These are phyloP conservation scores for Synergus itoensis DNA, from an alignment of 2,888 invertebrate genomes.

Conservation along the genomic window DNA sequence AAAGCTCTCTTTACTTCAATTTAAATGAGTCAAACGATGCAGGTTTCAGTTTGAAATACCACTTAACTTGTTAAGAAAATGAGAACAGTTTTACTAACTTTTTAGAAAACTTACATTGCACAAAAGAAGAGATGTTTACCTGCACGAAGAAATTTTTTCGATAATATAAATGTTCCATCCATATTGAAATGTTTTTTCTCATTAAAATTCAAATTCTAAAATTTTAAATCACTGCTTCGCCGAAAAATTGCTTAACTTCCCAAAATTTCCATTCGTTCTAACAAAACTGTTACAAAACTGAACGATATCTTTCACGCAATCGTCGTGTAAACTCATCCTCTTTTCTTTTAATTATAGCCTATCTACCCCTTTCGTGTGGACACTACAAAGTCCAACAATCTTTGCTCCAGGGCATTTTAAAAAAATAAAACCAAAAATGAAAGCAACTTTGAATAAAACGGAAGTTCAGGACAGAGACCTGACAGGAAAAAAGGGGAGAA, in stretches of 20 bases:
- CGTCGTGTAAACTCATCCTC: not conserved
- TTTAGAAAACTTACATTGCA: not conserved
- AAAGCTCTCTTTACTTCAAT: not conserved
- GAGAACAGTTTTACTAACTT: conserved; percentile 3
- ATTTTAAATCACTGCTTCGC: not conserved
- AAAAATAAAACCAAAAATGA: conserved; percentile 59
- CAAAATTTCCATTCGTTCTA: no score
- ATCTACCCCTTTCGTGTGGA: not conserved
- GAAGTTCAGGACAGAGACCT: conserved; percentile 20
- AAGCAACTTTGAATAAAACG: conserved; percentile 60
- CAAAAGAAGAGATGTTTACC: not conserved
- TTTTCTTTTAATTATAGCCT: not conserved
- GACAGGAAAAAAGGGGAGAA: not conserved
- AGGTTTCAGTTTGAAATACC: not conserved
- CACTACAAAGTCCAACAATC: not conserved
- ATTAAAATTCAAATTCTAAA: not conserved
- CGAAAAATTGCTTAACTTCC: not conserved
- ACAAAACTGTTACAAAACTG: no score
- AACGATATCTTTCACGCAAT: not conserved
- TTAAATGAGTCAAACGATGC: not conserved
- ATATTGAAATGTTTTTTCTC: not conserved
- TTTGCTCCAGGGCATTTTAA: conserved; percentile 47
- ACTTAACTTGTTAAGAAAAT: conserved; percentile 1
- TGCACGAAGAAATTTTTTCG: not conserved
- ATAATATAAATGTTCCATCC: not conserved